Base-by-base conservation (phyloP, 2,888 invertebrate species). In the Clusia tigrina region DNA sequence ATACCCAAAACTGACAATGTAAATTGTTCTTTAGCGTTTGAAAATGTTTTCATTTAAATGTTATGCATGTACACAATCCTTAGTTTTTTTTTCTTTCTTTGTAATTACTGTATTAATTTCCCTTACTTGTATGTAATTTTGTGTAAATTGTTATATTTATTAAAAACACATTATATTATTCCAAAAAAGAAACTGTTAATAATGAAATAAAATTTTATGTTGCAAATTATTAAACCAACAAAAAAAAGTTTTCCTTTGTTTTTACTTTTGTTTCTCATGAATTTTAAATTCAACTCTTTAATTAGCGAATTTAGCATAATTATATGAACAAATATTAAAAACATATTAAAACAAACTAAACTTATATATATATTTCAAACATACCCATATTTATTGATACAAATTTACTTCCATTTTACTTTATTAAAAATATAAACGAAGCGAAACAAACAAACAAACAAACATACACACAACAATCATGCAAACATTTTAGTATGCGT, bases 401-500 rank as follows among this genome's bases (percentile, higher is more conserved):
- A 6, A 42, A 48, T 22, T 48, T 48, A 48, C 48, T 48, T 48
- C 48, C 48, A 48, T 48, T n/a, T n/a, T 48, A 48, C 48, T 48
- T 20, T 18, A 48, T 18, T 48, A 48, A 48, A 48, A 6, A 42
- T 15, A 15, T 17, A 42, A 15, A 42, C 42, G 3, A 42, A 42
- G 12, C 32, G n/a, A 42, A 42, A 6, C 42, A 42, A 42, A 42
- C 5, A 48, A 48, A 48, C 18, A 42, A 5, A 48, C 5, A 48
- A 20, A 5, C 15, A 20, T 48, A 42, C 42, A 42, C n/a, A 48
- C 48, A n/a, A 48, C 48, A 42, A 42, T 42, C 42, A 42, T 48
- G 48, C 48, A 20, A 48, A 48, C 2, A 5, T 3, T 6, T 22
- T 20, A 48, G 20, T 6, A 48, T 5, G 22, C 48, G 5, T 20